Conservation (phyloP, 2,888 invertebrate species). For the Synergus gifuensis region DNA sequence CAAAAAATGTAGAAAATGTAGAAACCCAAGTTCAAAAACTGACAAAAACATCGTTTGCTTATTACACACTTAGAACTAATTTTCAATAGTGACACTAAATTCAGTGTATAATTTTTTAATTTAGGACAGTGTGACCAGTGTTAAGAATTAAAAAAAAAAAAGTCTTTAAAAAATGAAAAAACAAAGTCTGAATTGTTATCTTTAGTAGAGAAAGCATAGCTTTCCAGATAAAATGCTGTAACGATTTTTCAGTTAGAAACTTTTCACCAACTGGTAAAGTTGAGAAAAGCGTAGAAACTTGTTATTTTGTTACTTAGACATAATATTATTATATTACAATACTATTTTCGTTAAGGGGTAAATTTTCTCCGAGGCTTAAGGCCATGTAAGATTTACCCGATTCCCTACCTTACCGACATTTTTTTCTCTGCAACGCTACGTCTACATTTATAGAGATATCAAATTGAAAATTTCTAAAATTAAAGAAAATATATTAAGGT, state of each 20-base stretch:
- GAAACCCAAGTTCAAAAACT: background rate
- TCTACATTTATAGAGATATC: too few relatives aligned
- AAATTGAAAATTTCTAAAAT: too few relatives aligned
- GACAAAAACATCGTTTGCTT: slow-evolving; percentile 26
- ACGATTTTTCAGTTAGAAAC: background rate
- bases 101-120: background rate
- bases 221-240: background rate
- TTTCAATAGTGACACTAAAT: slow-evolving; percentile 11
- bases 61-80: background rate
- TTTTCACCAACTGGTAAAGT: slow-evolving; percentile 2
- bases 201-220: background rate
- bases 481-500: too few relatives aligned
- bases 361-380: background rate
- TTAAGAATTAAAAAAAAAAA: background rate
- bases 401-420: too few relatives aligned
- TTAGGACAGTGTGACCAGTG: slow-evolving; percentile 19
- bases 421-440: too few relatives aligned
- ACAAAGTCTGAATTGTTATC: slow-evolving; percentile 32
- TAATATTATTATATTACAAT: background rate
- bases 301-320: slow-evolving; percentile 34
- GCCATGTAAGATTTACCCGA: too few relatives aligned
- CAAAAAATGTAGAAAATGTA: background rate
- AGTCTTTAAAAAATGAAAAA: background rate
- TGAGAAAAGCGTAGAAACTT: background rate
- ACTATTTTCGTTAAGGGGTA: background rate